phyloP scores from a whole-genome alignment of 2,797 vertebrate genomes.

The Emys orbicularis region DNA sequence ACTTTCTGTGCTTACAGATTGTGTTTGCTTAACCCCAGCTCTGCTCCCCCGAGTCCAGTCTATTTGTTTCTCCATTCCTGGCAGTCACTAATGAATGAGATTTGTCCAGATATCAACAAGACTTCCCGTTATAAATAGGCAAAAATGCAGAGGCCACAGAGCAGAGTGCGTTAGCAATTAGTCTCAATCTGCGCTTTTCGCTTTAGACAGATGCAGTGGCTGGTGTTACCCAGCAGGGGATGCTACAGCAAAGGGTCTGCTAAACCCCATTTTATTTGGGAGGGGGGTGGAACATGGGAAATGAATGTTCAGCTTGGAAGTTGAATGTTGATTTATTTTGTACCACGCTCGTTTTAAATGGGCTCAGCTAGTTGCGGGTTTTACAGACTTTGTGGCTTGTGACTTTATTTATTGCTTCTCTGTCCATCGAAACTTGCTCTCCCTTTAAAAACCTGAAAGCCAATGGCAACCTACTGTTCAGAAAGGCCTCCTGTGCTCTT shows the following conservation, averaged over 20 bases:
- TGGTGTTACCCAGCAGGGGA: background rate
- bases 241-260: background rate
- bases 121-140: background rate
- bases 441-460: background rate
- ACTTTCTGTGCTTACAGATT: background rate
- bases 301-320: background rate
- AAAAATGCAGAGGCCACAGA: background rate
- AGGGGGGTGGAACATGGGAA: rapidly evolving
- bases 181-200: background rate
- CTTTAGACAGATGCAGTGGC: rapidly evolving
- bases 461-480: background rate
- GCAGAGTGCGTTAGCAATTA: rapidly evolving
- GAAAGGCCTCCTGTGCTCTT: background rate
- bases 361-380: background rate
- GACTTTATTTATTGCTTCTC: background rate
- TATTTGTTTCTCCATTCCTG: background rate
- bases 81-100: background rate
- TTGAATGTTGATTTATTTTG: background rate
- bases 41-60: background rate
- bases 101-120: background rate
- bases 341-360: background rate
- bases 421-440: background rate
- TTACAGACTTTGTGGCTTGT: background rate
- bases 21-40: background rate
- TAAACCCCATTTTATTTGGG: background rate